Percentiles rank a stretch among this genome's conserved stretches.
These are phyloP conservation scores for Mechanitis messenoides DNA, from an alignment of 2,888 invertebrate species.

Conservation along the genomic window DNA sequence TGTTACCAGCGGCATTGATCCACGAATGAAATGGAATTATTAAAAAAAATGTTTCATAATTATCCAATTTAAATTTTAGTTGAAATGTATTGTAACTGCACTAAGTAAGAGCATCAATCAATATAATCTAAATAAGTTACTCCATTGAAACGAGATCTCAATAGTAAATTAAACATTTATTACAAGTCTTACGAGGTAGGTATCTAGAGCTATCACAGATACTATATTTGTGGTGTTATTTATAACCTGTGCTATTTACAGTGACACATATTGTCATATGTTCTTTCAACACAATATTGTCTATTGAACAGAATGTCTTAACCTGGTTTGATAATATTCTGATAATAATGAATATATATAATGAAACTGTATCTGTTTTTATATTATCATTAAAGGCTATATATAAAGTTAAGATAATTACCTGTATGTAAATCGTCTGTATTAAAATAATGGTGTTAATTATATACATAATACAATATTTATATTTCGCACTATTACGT, in stretches of 20 bases:
- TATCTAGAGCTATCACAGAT: background rate
- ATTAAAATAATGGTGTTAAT: slow-evolving; percentile 17
- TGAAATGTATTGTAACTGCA: too few relatives aligned
- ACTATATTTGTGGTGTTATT: background rate
- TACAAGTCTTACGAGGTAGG: too few relatives aligned
- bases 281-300: background rate
- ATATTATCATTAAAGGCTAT: too few relatives aligned
- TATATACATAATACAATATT: slow-evolving; percentile 12
- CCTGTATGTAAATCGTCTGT: slow-evolving; percentile 11
- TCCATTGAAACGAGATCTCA: too few relatives aligned
- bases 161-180: too few relatives aligned
- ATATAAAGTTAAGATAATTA: slow-evolving; percentile 4
- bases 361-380: background rate
- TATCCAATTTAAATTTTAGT: too few relatives aligned
- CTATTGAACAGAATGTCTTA: background rate
- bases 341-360: too few relatives aligned
- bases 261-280: background rate
- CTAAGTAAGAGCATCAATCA: too few relatives aligned
- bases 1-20: too few relatives aligned
- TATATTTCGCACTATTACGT: slow-evolving; percentile 18
- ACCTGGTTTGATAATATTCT: background rate
- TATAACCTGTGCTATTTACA: background rate
- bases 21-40: too few relatives aligned
- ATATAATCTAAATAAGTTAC: too few relatives aligned
- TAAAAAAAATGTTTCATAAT: too few relatives aligned